phyloP scores from a whole-genome alignment of 2,797 vertebrate species.

The Atherinosoma microstoma region DNA sequence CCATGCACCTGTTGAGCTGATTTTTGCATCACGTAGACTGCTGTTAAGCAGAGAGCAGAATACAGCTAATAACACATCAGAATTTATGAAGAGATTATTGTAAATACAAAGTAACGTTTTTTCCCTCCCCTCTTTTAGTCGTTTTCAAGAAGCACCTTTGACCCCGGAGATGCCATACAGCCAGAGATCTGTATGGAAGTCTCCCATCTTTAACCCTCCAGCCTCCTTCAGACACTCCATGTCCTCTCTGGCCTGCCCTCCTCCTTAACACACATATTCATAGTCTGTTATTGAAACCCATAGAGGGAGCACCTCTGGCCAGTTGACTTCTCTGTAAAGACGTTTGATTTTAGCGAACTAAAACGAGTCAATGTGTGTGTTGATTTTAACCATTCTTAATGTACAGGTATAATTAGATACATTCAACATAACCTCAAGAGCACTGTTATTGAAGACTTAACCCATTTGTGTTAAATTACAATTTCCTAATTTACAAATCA shows the following conservation, averaged over 20 bases:
- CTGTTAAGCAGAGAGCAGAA: no score
- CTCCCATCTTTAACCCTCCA: conserved; percentile 72
- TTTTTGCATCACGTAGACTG: no score
- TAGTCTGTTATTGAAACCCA: background rate
- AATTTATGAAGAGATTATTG: background rate
- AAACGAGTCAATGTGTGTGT: conserved; percentile 12
- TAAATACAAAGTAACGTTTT: background rate
- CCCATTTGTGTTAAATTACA: background rate
- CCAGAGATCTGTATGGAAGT: conserved; percentile 63
- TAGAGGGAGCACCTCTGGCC: conserved; percentile 2
- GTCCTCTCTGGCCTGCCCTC: conserved; percentile 71
- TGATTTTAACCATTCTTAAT: conserved; percentile 4
- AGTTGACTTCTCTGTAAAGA: background rate
- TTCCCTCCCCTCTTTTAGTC: conserved; percentile 42
- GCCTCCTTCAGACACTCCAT: conserved; percentile 70
- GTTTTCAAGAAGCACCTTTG: conserved; percentile 47
- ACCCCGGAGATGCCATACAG: conserved; percentile 57
- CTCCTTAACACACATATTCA: conserved; percentile 34
- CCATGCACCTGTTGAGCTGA: background rate
- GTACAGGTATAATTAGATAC: background rate
- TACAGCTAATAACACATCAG: background rate
- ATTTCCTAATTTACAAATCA: background rate
- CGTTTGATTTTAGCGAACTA: background rate
- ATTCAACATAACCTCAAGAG: background rate
- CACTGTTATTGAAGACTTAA: conserved; percentile 1